phyloP scores from a whole-genome alignment of 2,797 vertebrate genomes.

The Coendou prehensilis region DNA sequence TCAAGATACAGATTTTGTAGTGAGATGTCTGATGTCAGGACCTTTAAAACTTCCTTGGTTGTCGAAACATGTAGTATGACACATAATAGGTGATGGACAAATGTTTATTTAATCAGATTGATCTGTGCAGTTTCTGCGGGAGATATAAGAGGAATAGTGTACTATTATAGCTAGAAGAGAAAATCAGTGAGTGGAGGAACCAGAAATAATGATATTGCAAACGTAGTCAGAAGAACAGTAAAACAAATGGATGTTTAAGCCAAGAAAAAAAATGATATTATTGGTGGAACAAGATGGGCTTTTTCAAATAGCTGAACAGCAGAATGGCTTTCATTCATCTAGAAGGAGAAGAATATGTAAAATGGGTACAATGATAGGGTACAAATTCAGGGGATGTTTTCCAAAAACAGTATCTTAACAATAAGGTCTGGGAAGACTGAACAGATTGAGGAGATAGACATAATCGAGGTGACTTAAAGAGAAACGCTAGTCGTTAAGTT shows the following conservation, averaged over 20 bases:
- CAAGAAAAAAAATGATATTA: neutral
- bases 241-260: neutral
- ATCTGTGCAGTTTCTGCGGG: neutral
- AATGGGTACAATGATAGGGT: neutral
- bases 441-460: neutral
- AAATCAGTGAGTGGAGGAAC: neutral
- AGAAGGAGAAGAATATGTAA: neutral
- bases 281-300: neutral
- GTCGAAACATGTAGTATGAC: neutral
- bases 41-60: neutral
- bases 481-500: neutral
- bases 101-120: neutral
- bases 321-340: neutral
- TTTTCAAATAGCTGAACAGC: neutral
- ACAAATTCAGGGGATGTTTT: neutral
- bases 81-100: neutral
- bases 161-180: neutral
- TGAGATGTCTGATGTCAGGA: neutral
- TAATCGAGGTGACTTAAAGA: neutral
- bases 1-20: neutral
- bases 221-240: neutral
- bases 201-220: neutral
- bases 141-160: neutral
- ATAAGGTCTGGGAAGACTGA: neutral
- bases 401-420: neutral